Evolutionary conservation across 2,888 invertebrate genomes (phyloP).

Genomic region (Parelbella ahira): DNA sequence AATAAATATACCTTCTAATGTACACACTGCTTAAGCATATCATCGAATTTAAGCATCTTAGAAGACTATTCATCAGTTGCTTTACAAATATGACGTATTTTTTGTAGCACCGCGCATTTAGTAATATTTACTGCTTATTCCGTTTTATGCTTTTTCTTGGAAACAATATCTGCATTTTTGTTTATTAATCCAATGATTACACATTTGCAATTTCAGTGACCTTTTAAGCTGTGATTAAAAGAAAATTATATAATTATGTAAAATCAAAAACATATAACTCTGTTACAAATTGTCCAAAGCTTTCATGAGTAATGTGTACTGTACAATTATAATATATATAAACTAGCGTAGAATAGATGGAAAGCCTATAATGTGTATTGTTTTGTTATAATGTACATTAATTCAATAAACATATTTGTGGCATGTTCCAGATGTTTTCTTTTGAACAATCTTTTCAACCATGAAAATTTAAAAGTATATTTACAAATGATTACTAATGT

Average conservation of each 20-base stretch:
- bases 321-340: constrained; percentile 30
- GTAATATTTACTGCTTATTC: constrained; percentile 8
- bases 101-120: too few species aligned
- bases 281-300: constrained; percentile 40
- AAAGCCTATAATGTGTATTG: constrained; percentile 32
- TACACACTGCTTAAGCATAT: too few species aligned
- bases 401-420: constrained; percentile 48
- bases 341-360: constrained; percentile 33
- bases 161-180: constrained; percentile 5
- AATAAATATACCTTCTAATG: too few species aligned
- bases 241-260: constrained; percentile 27
- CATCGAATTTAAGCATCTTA: too few species aligned
- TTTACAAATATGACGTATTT: too few species aligned
- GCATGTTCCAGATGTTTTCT: constrained; percentile 28
- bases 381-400: constrained; percentile 34
- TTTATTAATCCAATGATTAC: neutral
- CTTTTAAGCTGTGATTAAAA: constrained; percentile 33
- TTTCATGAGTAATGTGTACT: constrained; percentile 32
- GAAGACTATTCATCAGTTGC: too few species aligned
- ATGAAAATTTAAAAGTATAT: too few species aligned
- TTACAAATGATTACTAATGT: too few species aligned
- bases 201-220: constrained; percentile 23
- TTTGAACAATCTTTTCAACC: too few species aligned
- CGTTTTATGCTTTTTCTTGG: constrained; percentile 8
- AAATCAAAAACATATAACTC: constrained; percentile 31